Base-by-base conservation (phyloP, 1,140 invertebrate genomes). In the Condylostylus longicornis region DNA sequence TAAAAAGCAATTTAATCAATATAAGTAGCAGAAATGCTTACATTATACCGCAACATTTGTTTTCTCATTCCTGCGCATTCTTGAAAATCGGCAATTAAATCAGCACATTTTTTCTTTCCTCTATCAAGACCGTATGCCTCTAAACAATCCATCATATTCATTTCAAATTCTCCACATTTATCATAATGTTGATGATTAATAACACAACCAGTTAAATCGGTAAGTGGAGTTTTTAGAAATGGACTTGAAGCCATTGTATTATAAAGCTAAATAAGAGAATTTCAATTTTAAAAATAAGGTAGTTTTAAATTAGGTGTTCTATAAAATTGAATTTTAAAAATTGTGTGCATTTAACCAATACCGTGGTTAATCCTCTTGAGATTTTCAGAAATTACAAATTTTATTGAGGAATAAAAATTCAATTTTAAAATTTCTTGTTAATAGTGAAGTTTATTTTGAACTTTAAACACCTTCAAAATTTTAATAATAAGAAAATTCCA, bases 81-180 rank as follows among this genome's bases (percentile, higher is more conserved):
- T 40, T 64, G 53, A 37, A 75, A 74, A 53, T 83, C 78, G 0
- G 64, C 62, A 14, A 79, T 65, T 4, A 75, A 55, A 35, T 65
- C 48, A 5, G 57, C 35, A 48, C 81, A 83, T 44, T 75, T 69
- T 9, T 50, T 43, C 31, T 62, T 43, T 0, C 68, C 72, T 22
- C 62, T 60, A 10, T 71, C 65, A 9, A 71, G 41, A 5, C 79
- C 80, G 47, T 83, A 83, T 2, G 77, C 79, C 52, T 82, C 78
- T 7, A 79, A 43, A 51, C 81, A 83, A 38, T 82, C 72, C 51
- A 79, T 70, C 35, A 70, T 66, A 13, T 67, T 62, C 51, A 77
- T 60, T 56, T 83, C 79, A 41, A 78, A 64, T 37, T 70, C 63
- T 21, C 65, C 68, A 53, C 81, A 83, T 14, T 48, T 49, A 8